Evolutionary conservation across 2,888 invertebrate species (phyloP).

Genomic region (Spatulosminthurus flaviceps): DNA sequence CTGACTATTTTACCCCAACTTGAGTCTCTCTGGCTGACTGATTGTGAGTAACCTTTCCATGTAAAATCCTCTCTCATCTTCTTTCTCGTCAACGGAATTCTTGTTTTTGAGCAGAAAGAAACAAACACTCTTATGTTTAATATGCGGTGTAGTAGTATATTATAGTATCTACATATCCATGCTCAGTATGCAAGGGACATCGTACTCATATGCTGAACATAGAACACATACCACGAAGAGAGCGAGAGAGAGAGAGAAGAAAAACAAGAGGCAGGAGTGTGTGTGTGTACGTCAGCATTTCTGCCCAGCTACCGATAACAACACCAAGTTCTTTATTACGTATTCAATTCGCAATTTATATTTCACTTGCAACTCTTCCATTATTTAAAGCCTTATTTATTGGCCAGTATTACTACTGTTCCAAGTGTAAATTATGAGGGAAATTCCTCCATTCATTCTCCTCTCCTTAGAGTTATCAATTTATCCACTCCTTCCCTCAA

Average conservation of each 20-base stretch:
- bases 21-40: no score
- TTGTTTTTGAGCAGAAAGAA: neutral
- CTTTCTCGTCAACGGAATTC: neutral
- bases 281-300: neutral
- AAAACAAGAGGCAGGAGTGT: neutral
- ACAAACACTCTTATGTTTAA: no score
- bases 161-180: no score
- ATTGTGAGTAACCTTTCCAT: neutral
- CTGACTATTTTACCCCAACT: neutral
- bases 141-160: no score
- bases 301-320: conserved; percentile 18
- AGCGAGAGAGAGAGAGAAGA: no score
- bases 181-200: no score
- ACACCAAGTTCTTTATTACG: neutral
- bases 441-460: neutral
- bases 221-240: no score
- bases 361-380: conserved; percentile 25
- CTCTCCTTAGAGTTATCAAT: neutral
- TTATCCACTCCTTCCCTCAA: neutral
- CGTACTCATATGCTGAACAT: no score
- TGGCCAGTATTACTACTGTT: neutral
- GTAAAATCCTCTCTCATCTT: neutral
- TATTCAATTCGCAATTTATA: conserved; percentile 6
- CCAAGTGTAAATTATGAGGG: neutral
- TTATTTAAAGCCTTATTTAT: conserved; percentile 35